Evolutionary conservation across 2,797 vertebrate species (phyloP), one percentile per base, ranked within the genome.

Genomic region (Intellagama lesueurii): DNA sequence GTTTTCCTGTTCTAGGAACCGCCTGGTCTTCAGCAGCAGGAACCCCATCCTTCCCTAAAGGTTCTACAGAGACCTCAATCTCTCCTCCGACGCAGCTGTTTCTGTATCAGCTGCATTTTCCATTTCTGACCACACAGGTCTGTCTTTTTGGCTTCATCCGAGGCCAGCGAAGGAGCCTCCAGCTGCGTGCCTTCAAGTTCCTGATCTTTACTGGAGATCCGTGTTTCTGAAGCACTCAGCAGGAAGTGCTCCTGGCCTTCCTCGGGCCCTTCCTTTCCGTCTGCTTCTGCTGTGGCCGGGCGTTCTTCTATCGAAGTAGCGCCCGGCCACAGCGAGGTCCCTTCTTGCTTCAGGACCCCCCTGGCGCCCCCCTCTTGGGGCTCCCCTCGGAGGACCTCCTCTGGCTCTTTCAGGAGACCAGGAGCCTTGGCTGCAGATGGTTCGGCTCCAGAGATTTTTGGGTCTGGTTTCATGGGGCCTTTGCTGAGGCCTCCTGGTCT

Each of bases 201-300:
- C 26, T 82, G 76, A 56, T 83, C 86, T 89, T 92, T 77, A 81
- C 30, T 2, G 12, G 90, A 92, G 1, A 90, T 8, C 86, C 68
- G 83, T 47, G 35, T 32, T 86, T 89, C 91, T 88, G 92, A 69
- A 81, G 69, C 1, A 28, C 83, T 22, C 22, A 1, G 88, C 83
- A 91, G 89, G n/a, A n/a, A n/a, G 89, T 87, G 89, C 76, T 93
- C 93, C 77, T 79, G 22, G 89, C 85, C 88, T 30, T 17, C 86
- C 81, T 90, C 92, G 0, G 2, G 52, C 49, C 5, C 91, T 81
- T 69, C 86, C 7, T 40, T 80, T 75, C 90, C 90, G 44, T 93
- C 92, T 8, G 60, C 69, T 92, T 93, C 80, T 76, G 0, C 49
- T 88, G 86, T 91, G 77, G 90, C 0, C 56, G 79, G 49, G 91